Base-by-base conservation (phyloP, 1,140 invertebrate genomes). In the Drosophila guanche region DNA sequence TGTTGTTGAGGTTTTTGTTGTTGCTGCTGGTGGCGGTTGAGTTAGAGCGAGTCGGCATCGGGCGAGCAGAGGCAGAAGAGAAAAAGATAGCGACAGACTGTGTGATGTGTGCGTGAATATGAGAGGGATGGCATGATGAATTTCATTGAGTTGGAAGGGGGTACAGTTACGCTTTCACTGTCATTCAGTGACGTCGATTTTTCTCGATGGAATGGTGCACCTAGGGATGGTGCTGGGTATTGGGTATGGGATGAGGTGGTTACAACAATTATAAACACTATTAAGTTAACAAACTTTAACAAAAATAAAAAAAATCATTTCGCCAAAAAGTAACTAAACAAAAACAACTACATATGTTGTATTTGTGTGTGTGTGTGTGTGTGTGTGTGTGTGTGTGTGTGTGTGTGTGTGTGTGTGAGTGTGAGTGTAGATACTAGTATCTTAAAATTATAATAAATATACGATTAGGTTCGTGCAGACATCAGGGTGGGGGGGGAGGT, bases 271-370 rank as follows among this genome's bases (percentile, higher is more conserved):
- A 16, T 10, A 12, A 51, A 23, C 4, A 41, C 27, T 41, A 41
- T 48, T 50, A 43, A 23, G 27, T 53, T 80, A 66, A 79, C 78
- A 81, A 80, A 83, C 59, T 57, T 67, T 63, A 83, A 83, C 73
- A 80, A 81, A 71, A 69, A 47, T 60, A 74, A 72, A 55, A 20
- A 20, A 61, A 74, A 78, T 69, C 58, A 40, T 20, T 59, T 37
- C 10, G 3, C 71, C 71, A 83, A 47, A 41, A 41, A 10, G 58
- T 56, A 67, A 51, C 41, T 58, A 59, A 58, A 45, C 33, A 57
- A 23, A 62, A 51, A 48, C 55, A 60, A 47, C 33, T 50, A 22
- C 55, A 14, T n/a, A n/a, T n/a, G n/a, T n/a, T 52, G 7, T 25
- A 8, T 55, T 43, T 73, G 10, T 55, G 43, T 51, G 43, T 45